A percentile compares a stretch with the other conserved stretches of the same genome.
Conservation (phyloP, 1,140 invertebrate species). For the Calosoma granatense region DNA sequence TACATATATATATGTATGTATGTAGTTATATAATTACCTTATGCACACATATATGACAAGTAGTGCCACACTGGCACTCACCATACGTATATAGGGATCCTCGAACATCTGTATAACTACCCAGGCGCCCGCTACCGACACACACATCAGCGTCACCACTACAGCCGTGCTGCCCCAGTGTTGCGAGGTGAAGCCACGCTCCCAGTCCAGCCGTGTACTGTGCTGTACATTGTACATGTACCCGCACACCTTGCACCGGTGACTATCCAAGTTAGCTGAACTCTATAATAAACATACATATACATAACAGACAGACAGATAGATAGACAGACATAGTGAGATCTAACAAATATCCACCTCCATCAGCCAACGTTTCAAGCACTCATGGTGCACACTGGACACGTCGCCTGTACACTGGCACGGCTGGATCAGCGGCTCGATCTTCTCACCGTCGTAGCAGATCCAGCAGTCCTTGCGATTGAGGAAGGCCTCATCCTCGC, state of each 20-base stretch:
- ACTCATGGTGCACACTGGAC: conserved; percentile 83
- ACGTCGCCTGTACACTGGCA: conserved; percentile 87
- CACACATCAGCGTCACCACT: conserved; percentile 63
- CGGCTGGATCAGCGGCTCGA: conserved; percentile 77
- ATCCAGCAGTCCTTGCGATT: conserved; percentile 78
- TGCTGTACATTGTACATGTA: conserved; percentile 64
- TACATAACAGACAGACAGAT: conserved; percentile 3
- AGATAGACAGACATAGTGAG: background rate
- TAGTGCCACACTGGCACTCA: conserved; percentile 68
- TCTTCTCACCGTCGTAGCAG: conserved; percentile 75
- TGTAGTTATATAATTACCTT: conserved; percentile 42
- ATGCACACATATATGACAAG: conserved; percentile 75
- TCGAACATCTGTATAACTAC: conserved; percentile 68
- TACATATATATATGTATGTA: too few relatives aligned
- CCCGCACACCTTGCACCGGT: conserved; percentile 67
- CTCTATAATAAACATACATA: conserved; percentile 18
- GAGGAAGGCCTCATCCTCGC: conserved; percentile 37
- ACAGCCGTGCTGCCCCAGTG: conserved; percentile 61
- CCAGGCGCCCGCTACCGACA: conserved; percentile 67
- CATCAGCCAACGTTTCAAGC: conserved; percentile 79
- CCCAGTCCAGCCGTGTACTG: conserved; percentile 63
- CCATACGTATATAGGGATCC: conserved; percentile 63
- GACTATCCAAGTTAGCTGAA: conserved; percentile 17
- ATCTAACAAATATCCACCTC: too few relatives aligned
- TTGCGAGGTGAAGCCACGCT: conserved; percentile 65